These are phyloP conservation scores for Idaea biselata DNA, from an alignment of 2,888 invertebrate species.

Conservation along the genomic window DNA sequence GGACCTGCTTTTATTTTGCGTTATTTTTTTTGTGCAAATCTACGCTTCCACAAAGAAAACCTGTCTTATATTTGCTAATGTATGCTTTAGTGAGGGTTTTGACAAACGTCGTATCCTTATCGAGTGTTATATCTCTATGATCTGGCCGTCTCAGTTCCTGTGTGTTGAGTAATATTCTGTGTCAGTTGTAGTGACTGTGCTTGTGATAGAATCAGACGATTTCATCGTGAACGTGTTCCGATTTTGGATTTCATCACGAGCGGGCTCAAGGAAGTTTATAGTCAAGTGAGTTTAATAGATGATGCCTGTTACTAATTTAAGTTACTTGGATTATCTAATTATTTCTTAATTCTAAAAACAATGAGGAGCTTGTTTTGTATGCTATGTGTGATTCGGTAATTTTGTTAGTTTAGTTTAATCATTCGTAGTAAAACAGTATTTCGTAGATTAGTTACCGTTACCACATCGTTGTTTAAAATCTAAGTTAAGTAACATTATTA, in stretches of 20 bases:
- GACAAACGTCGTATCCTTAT: slow-evolving; percentile 40
- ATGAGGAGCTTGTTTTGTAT: background rate
- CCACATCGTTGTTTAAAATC: background rate
- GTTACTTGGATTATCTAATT: slow-evolving; percentile 3
- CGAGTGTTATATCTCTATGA: slow-evolving; percentile 52
- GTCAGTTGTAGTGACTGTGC: slow-evolving; percentile 75
- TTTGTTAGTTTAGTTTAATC: background rate
- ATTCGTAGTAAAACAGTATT: background rate
- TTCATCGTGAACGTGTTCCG: slow-evolving; percentile 75
- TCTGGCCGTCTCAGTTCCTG: slow-evolving; percentile 63
- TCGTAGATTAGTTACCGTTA: background rate
- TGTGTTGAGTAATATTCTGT: slow-evolving; percentile 77
- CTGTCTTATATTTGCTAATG: slow-evolving; percentile 54
- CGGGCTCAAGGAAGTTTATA: slow-evolving; percentile 79
- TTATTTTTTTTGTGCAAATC: slow-evolving; percentile 60
- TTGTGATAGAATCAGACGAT: slow-evolving; percentile 74
- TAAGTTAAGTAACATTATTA: background rate
- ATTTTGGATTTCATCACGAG: slow-evolving; percentile 79
- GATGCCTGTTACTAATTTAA: slow-evolving; percentile 10
- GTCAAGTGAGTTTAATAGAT: slow-evolving; percentile 65
- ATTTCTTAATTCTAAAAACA: background rate
- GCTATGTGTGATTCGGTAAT: background rate
- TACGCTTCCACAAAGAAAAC: slow-evolving; percentile 59
- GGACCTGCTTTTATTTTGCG: slow-evolving; percentile 63
- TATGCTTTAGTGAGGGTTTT: slow-evolving; percentile 46